A percentile compares a stretch with the other conserved stretches of the same genome.
Conservation (phyloP, 2,888 invertebrate species). For the Clivina fossor region DNA sequence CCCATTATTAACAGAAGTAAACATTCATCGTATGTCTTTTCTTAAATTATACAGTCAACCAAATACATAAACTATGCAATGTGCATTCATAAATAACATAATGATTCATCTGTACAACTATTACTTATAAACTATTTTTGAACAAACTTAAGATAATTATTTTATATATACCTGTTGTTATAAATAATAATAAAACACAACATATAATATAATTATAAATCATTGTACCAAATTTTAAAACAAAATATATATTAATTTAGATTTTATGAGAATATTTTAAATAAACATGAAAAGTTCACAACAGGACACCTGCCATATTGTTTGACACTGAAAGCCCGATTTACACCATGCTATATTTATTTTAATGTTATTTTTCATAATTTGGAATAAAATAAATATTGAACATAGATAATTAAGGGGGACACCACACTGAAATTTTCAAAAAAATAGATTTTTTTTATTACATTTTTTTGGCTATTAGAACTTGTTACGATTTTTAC, state of each 20-base stretch:
- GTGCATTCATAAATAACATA: conserved; percentile 11
- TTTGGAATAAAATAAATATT: too few species aligned
- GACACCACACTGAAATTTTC: too few species aligned
- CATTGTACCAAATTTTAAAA: conserved; percentile 16
- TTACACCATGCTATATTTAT: neutral
- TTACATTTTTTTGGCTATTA: too few species aligned
- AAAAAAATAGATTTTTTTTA: too few species aligned
- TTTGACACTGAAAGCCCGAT: neutral
- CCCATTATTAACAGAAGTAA: conserved; percentile 12
- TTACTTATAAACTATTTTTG: conserved; percentile 15
- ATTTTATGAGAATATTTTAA: conserved; percentile 9
- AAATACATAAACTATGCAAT: conserved; percentile 14
- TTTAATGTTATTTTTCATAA: too few species aligned
- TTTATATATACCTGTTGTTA: conserved; percentile 37
- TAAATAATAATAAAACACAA: conserved; percentile 35
- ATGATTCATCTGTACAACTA: conserved; percentile 17
- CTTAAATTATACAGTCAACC: conserved; percentile 14
- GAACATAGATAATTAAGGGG: too few species aligned
- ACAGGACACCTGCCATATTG: conserved; percentile 21
- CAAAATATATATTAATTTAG: neutral
- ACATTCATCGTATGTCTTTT: conserved; percentile 27
- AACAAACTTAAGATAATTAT: conserved; percentile 23
- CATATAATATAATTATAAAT: conserved; percentile 20
- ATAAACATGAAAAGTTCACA: conserved; percentile 7
- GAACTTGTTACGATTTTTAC: too few species aligned